Percentiles rank a stretch among this genome's conserved stretches.
These are phyloP conservation scores for Carassius carassius DNA, from an alignment of 2,113 vertebrate species.

Conservation along the genomic window DNA sequence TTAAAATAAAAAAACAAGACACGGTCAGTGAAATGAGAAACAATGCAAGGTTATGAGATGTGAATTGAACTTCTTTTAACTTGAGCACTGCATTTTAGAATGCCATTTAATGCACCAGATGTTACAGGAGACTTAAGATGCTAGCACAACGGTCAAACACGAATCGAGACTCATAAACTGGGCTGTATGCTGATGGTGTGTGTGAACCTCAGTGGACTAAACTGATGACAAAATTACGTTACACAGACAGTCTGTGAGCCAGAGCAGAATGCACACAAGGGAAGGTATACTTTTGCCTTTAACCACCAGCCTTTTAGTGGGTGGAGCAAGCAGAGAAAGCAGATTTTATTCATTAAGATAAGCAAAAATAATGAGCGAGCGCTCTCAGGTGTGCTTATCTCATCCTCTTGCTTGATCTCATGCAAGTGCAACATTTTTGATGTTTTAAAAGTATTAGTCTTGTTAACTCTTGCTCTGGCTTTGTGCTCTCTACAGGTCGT, in stretches of 20 bases:
- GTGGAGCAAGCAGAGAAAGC: not conserved
- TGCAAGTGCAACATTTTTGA: not conserved
- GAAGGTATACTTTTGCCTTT: not conserved
- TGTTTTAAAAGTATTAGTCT: slow-evolving; percentile 6
- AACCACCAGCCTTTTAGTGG: not conserved
- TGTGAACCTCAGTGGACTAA: not conserved
- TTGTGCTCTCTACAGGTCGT: slow-evolving; percentile 62
- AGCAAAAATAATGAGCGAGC: not conserved
- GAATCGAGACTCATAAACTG: too few species aligned
- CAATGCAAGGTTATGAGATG: too few species aligned
- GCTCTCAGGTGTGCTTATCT: slow-evolving; percentile 2
- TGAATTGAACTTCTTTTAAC: too few species aligned
- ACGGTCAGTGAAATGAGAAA: too few species aligned
- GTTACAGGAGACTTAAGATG: too few species aligned
- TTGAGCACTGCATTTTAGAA: too few species aligned
- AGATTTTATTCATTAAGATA: slow-evolving; percentile 25
- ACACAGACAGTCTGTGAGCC: not conserved
- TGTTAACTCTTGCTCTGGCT: not conserved
- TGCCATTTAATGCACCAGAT: too few species aligned
- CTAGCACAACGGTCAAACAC: too few species aligned
- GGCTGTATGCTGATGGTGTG: too few species aligned
- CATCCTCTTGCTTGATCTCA: not conserved
- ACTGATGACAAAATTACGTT: not conserved
- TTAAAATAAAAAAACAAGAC: too few species aligned
- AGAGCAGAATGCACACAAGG: not conserved